Conservation (phyloP, 2,888 invertebrate species). For the Apotomis betuletana region DNA sequence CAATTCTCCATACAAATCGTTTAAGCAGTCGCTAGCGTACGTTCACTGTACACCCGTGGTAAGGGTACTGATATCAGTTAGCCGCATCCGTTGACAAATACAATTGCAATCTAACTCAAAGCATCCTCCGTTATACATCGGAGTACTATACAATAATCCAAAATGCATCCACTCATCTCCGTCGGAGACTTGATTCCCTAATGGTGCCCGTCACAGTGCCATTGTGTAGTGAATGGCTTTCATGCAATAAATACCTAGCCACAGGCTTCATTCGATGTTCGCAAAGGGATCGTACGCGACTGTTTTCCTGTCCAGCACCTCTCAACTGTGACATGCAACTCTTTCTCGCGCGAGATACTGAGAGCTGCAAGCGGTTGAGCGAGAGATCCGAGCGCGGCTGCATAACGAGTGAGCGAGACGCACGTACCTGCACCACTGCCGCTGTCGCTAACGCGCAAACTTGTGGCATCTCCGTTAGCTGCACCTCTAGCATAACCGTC, state of each 20-base stretch:
- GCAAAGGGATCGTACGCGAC: neutral
- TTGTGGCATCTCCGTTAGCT: too few relatives aligned
- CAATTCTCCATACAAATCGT: too few relatives aligned
- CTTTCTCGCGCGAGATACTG: too few relatives aligned
- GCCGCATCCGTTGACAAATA: neutral
- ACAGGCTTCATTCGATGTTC: neutral
- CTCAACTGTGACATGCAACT: too few relatives aligned
- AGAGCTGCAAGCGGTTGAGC: too few relatives aligned
- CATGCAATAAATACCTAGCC: constrained; percentile 5
- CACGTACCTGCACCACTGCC: too few relatives aligned
- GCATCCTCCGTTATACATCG: neutral
- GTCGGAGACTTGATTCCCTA: constrained; percentile 23
- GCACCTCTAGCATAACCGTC: too few relatives aligned
- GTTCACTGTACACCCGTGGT: too few relatives aligned
- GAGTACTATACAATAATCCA: constrained; percentile 16
- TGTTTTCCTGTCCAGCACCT: neutral
- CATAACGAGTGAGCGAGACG: too few relatives aligned
- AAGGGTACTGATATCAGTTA: neutral
- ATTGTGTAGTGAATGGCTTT: constrained; percentile 28
- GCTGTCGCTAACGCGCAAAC: too few relatives aligned
- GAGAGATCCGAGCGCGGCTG: too few relatives aligned
- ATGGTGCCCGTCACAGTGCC: constrained; percentile 15
- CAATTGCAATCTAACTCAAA: constrained; percentile 11
- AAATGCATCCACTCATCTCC: constrained; percentile 18
- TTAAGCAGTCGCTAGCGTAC: too few relatives aligned